phyloP scores from a whole-genome alignment of 2,888 invertebrate species.

The Heliconius aoede region DNA sequence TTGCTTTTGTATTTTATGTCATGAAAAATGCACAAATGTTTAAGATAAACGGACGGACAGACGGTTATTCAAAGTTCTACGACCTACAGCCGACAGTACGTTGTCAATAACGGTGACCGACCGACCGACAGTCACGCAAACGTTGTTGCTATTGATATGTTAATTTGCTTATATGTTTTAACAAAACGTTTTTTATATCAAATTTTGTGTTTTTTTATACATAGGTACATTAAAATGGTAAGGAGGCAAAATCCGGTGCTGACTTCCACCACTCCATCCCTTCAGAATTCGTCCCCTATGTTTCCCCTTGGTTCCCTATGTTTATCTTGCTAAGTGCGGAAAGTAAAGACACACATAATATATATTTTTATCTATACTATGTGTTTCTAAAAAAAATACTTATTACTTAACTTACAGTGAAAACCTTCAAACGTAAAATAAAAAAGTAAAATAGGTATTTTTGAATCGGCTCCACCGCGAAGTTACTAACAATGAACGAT shows the following conservation, averaged over 20 bases:
- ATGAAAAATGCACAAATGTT: constrained; percentile 1
- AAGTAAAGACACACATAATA: too few relatives aligned
- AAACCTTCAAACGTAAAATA: not conserved
- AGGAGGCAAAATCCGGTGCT: too few relatives aligned
- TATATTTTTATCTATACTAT: too few relatives aligned
- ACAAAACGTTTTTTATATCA: constrained; percentile 12
- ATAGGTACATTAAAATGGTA: too few relatives aligned
- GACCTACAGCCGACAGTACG: constrained; percentile 24
- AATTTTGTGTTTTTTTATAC: not conserved
- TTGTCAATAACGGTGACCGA: constrained; percentile 33
- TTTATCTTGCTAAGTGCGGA: too few relatives aligned
- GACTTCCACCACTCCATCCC: too few relatives aligned
- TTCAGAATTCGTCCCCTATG: too few relatives aligned
- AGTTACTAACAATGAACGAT: constrained; percentile 4
- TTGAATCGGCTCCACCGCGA: not conserved
- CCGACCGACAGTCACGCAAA: constrained; percentile 26
- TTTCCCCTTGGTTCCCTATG: too few relatives aligned
- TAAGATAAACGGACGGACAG: not conserved
- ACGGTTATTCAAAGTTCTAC: constrained; percentile 24
- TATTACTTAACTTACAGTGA: not conserved
- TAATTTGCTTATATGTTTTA: constrained; percentile 30
- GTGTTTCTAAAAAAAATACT: not conserved
- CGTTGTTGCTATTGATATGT: constrained; percentile 32
- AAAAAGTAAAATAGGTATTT: not conserved
- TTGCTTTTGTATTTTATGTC: not conserved